phyloP scores from a whole-genome alignment of 2,113 vertebrate species.

The Ptyas mucosa region DNA sequence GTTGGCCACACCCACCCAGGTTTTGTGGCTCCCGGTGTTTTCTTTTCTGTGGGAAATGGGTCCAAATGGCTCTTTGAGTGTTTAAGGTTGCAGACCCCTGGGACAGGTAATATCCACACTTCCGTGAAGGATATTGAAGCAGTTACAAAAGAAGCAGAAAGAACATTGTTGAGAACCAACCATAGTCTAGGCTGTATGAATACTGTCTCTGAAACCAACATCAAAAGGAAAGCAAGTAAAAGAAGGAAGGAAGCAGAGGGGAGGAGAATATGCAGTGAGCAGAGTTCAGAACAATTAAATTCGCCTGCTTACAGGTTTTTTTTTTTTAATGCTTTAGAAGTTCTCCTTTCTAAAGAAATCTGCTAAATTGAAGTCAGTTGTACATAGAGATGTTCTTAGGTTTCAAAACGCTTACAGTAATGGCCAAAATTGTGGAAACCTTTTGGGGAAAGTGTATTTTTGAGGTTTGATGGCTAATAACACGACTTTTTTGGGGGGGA shows the following conservation, averaged over 20 bases:
- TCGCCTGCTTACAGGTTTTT: not conserved
- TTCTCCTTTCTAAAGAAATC: not conserved
- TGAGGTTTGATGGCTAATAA: no score
- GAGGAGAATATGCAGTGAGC: not conserved
- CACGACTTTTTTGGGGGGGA: no score
- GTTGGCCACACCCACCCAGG: no score
- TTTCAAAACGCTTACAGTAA: not conserved
- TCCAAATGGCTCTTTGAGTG: no score
- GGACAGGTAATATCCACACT: not conserved
- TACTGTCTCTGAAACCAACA: not conserved
- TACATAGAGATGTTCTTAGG: not conserved
- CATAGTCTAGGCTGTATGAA: not conserved
- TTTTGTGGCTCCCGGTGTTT: no score
- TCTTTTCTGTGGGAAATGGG: no score
- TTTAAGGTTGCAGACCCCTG: no score
- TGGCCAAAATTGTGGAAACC: no score
- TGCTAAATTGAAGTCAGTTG: not conserved
- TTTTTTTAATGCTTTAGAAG: not conserved
- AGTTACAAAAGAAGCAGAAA: not conserved
- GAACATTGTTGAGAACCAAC: not conserved
- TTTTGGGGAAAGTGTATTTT: no score
- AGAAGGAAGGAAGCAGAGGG: not conserved
- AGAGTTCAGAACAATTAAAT: not conserved
- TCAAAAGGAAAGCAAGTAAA: not conserved
- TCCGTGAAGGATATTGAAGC: not conserved